Evolutionary conservation across 2,113 vertebrate species (phyloP), one percentile per base, ranked within the genome.

Genomic region (Neodon shergylaensis): DNA sequence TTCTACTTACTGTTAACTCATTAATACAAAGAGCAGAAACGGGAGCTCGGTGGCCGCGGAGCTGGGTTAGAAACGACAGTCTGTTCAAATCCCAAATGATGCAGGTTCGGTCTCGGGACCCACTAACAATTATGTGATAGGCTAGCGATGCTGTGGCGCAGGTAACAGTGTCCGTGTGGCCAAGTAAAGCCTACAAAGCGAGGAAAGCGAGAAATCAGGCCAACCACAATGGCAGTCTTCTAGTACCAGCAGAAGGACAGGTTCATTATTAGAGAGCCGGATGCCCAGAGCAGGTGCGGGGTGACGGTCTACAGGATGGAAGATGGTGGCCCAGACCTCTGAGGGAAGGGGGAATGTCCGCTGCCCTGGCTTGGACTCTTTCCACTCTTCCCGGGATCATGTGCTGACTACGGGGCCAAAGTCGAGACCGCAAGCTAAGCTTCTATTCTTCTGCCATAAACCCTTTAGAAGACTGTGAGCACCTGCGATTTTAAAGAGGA

Each of bases 1-100:
- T 19, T 52, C 2, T 33, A 96, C 99, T 96, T 96, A 99, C 99
- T 94, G 99, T 99, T 97, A 99, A 97, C 36, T 99, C 99, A 4
- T 99, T 99, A 98, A 99, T 99, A 68, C 99, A 99, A 93, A 99
- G 99, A 1, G 99, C 99, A 1, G 99, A 99, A 42, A 99, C 99
- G 0, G 99, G 99, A 8, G 99, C 99, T 33, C 99, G 98, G 98
- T 99, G 99, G 6, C 99, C 99, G 9, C 99, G 98, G 70, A 99
- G 99, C 97, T 99, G 99, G 0, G 99, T 99, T 52, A 99, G 98
- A 91, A 99, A 99, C 0, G 99, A 99, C 2, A 99, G 99, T 95
- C 99, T 99, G 96, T 99, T 99, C 96, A 99, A 98, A 95, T 99
- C 99, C 99, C 99, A 99, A 96, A 99, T 99, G 98, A 99, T 99